These are phyloP conservation scores for Drosophila kanekoi DNA, from an alignment of 2,888 invertebrate species.

Conservation along the genomic window DNA sequence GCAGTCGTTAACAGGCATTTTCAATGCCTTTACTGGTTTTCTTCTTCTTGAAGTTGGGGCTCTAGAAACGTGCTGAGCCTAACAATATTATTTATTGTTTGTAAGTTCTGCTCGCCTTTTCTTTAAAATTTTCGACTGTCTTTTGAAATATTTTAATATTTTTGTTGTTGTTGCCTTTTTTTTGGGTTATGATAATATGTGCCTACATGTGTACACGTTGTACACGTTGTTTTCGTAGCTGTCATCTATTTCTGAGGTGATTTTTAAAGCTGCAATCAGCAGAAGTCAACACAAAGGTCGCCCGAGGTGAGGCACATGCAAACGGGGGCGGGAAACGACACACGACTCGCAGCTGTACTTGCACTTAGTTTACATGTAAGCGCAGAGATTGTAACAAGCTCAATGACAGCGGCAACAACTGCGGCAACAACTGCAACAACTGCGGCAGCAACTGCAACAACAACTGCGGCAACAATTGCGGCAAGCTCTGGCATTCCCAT, in stretches of 20 bases:
- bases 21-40: background rate
- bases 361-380: slow-evolving; percentile 39
- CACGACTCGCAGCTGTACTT: slow-evolving; percentile 35
- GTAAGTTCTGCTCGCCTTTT: slow-evolving; percentile 38
- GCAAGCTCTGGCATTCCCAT: slow-evolving; percentile 17
- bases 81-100: slow-evolving; percentile 58
- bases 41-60: slow-evolving; percentile 2
- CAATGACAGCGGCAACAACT: slow-evolving; percentile 31
- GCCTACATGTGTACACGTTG: slow-evolving; percentile 75
- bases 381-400: slow-evolving; percentile 36
- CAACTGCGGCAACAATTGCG: slow-evolving; percentile 11
- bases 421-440: background rate
- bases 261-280: slow-evolving; percentile 75
- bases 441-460: slow-evolving; percentile 19
- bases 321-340: background rate
- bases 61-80: slow-evolving; percentile 74
- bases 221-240: slow-evolving; percentile 51
- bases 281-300: slow-evolving; percentile 75
- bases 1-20: background rate
- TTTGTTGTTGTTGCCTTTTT: slow-evolving; percentile 11
- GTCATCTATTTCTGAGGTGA: slow-evolving; percentile 55
- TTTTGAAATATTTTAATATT: slow-evolving; percentile 4
- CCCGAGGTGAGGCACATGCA: slow-evolving; percentile 38
- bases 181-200: slow-evolving; percentile 52
- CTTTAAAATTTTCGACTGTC: slow-evolving; percentile 14